These are phyloP conservation scores for Spodoptera exigua DNA, from an alignment of 2,888 invertebrate genomes.

Conservation along the genomic window DNA sequence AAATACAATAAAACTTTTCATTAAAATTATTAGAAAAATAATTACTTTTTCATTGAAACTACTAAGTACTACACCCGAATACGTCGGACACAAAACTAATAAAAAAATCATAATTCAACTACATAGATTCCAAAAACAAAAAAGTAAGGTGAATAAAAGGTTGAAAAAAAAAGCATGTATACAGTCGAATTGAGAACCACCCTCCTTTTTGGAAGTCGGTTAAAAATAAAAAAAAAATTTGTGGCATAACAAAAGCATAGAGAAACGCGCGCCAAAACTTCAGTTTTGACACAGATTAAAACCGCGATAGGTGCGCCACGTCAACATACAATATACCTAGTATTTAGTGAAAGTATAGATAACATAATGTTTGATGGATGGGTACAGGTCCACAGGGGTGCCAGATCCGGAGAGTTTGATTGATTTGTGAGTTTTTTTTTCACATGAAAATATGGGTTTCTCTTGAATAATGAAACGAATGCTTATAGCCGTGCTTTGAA, in stretches of 20 bases:
- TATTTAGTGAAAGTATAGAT: slow-evolving; percentile 52
- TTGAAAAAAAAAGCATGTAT: no score
- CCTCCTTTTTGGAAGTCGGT: no score
- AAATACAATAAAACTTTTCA: no score
- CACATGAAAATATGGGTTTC: no score
- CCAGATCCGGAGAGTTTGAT: not conserved
- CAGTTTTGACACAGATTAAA: slow-evolving; percentile 51
- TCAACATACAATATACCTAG: slow-evolving; percentile 42
- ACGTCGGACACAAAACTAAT: not conserved
- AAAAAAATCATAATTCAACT: no score
- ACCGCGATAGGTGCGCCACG: slow-evolving; percentile 41
- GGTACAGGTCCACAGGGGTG: slow-evolving; percentile 42
- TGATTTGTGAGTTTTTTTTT: no score
- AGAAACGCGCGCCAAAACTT: slow-evolving; percentile 37
- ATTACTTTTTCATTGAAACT: no score
- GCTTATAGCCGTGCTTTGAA: no score
- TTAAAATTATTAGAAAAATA: no score
- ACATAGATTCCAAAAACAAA: slow-evolving; percentile 12
- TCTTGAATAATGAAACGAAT: no score
- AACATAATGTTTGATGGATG: slow-evolving; percentile 27
- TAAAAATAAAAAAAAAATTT: slow-evolving; percentile 23
- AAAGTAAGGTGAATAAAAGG: slow-evolving; percentile 1
- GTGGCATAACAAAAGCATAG: slow-evolving; percentile 42
- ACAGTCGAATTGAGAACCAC: no score
- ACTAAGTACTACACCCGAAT: no score